Percentiles rank a stretch among this genome's conserved stretches.
These are phyloP conservation scores for Cylindroiulus punctatus DNA, from an alignment of 2,888 invertebrate species.

Conservation along the genomic window DNA sequence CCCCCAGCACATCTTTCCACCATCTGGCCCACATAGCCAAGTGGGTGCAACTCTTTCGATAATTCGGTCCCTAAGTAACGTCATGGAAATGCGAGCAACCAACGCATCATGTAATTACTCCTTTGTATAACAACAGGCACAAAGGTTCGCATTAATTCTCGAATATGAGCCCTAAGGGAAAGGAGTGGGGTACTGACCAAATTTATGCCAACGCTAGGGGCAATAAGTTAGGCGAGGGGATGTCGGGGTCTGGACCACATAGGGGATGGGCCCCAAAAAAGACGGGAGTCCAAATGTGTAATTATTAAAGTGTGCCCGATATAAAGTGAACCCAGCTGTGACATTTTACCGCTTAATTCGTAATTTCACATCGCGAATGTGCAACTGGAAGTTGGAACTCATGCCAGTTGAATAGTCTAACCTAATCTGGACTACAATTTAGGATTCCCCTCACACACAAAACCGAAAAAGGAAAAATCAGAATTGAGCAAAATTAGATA, in stretches of 20 bases:
- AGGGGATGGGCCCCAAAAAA: not conserved
- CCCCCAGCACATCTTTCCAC: not conserved
- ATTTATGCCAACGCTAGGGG: slow-evolving; percentile 7
- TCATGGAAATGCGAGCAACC: not conserved
- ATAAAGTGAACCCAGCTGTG: slow-evolving; percentile 51
- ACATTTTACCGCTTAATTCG: slow-evolving; percentile 51
- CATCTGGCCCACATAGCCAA: not conserved
- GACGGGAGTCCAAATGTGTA: slow-evolving; percentile 24
- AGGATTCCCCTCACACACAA: not conserved
- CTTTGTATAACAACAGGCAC: slow-evolving; percentile 6
- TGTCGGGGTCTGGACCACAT: not conserved
- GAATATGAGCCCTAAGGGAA: slow-evolving; percentile 37
- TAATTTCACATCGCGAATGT: slow-evolving; percentile 47
- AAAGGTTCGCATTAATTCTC: slow-evolving; percentile 23
- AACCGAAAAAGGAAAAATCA: not conserved
- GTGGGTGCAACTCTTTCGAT: slow-evolving; percentile 3
- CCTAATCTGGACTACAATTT: slow-evolving; percentile 41
- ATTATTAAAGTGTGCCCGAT: slow-evolving; percentile 20
- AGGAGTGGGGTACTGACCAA: slow-evolving; percentile 26
- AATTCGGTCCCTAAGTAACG: slow-evolving; percentile 6
- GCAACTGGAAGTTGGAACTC: not conserved
- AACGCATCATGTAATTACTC: slow-evolving; percentile 2
- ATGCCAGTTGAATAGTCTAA: not conserved
- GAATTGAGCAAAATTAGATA: not conserved
- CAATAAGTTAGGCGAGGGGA: not conserved